phyloP scores from a whole-genome alignment of 2,888 invertebrate genomes.

The Hydrotaea diabolus region DNA sequence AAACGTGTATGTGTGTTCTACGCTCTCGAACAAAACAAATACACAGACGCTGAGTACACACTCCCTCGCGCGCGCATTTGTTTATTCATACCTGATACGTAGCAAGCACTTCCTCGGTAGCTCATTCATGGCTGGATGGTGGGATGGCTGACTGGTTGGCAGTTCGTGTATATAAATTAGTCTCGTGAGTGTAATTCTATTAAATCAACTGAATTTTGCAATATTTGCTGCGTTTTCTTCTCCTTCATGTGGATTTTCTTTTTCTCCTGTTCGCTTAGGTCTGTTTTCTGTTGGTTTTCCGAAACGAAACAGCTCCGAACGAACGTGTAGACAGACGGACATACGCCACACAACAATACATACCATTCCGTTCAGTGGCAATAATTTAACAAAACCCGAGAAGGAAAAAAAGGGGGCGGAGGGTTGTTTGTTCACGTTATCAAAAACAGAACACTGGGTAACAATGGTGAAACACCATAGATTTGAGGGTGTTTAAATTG shows the following conservation, averaged over 20 bases:
- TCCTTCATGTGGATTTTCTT: slow-evolving; percentile 29
- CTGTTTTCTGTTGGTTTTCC: slow-evolving; percentile 3
- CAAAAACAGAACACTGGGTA: slow-evolving; percentile 57
- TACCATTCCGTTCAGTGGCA: slow-evolving; percentile 27
- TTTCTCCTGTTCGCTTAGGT: slow-evolving; percentile 3
- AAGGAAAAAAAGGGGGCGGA: slow-evolving; percentile 45
- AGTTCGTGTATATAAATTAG: slow-evolving; percentile 75
- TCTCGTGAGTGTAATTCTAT: slow-evolving; percentile 80
- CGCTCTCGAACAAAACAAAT: background rate
- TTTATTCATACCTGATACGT: slow-evolving; percentile 51
- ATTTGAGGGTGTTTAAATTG: slow-evolving; percentile 70
- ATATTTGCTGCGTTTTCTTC: slow-evolving; percentile 71
- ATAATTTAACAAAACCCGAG: slow-evolving; percentile 43
- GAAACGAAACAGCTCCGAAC: slow-evolving; percentile 4
- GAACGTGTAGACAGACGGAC: background rate
- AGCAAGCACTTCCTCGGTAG: slow-evolving; percentile 35
- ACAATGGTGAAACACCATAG: slow-evolving; percentile 59
- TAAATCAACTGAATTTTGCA: slow-evolving; percentile 80
- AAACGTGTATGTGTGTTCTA: background rate
- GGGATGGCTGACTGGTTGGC: slow-evolving; percentile 39
- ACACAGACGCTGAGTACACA: background rate
- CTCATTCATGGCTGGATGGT: slow-evolving; percentile 4
- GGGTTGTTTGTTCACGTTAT: slow-evolving; percentile 61
- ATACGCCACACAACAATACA: background rate
- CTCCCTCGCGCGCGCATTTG: slow-evolving; percentile 20